Percentiles rank a stretch among this genome's conserved stretches.
These are phyloP conservation scores for Chionoecetes opilio DNA, from an alignment of 1,140 invertebrate genomes.

Conservation along the genomic window DNA sequence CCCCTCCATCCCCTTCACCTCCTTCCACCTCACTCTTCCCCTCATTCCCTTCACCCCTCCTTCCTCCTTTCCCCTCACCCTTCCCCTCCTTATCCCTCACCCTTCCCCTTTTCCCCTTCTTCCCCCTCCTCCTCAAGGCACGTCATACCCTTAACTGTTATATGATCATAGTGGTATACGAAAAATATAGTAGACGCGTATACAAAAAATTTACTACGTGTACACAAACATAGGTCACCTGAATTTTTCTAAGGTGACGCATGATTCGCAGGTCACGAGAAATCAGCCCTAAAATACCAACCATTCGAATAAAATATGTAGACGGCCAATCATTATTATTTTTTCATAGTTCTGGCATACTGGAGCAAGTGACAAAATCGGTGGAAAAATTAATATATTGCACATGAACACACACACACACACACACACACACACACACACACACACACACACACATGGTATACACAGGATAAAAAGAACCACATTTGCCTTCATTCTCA, in stretches of 20 bases:
- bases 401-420: too few species aligned
- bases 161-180: not conserved
- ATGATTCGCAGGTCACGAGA: not conserved
- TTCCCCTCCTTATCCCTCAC: not conserved
- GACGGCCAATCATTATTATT: not conserved
- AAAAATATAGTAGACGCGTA: constrained; percentile 19
- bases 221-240: constrained; percentile 9
- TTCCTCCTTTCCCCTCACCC: not conserved
- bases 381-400: not conserved
- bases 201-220: not conserved
- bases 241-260: not conserved
- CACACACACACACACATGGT: too few species aligned
- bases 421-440: too few species aligned
- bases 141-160: not conserved
- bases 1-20: not conserved
- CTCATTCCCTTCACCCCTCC: not conserved
- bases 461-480: not conserved
- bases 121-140: not conserved
- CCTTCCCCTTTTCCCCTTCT: not conserved
- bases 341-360: not conserved
- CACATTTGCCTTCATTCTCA: not conserved
- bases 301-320: not conserved
- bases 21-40: not conserved
- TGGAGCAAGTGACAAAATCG: not conserved
- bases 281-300: not conserved